Conservation (phyloP, 2,113 vertebrate genomes). For the Odobenus rosmarus region DNA sequence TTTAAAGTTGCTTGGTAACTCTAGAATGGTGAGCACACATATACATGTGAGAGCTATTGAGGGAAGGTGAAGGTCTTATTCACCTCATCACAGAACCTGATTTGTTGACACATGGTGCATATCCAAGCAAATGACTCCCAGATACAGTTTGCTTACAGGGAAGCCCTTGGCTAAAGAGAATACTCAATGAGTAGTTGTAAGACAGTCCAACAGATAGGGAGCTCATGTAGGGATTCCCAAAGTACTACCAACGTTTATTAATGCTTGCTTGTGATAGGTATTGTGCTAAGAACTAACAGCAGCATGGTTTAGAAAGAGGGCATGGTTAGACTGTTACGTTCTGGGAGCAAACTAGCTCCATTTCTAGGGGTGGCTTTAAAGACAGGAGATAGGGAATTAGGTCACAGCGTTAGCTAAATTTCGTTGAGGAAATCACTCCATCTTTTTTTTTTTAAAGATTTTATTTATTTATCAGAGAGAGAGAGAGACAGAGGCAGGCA, state of each 20-base stretch:
- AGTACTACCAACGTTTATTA: not conserved
- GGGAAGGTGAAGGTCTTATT: not conserved
- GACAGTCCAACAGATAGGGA: not conserved
- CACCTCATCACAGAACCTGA: not conserved
- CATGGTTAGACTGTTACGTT: not conserved
- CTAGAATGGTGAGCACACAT: not conserved
- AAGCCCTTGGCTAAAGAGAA: not conserved
- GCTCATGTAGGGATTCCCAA: not conserved
- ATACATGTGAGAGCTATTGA: not conserved
- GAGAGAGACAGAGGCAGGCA: too few species aligned
- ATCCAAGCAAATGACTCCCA: not conserved
- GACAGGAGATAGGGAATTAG: not conserved
- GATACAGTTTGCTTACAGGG: not conserved
- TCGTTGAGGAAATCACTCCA: not conserved
- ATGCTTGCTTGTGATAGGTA: not conserved
- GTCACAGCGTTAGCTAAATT: not conserved
- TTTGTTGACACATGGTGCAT: not conserved
- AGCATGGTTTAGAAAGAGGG: not conserved
- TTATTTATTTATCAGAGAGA: too few species aligned
- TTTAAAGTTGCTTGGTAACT: not conserved
- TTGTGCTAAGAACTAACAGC: not conserved
- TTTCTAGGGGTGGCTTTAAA: not conserved
- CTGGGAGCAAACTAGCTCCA: not conserved
- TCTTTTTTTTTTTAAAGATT: not conserved
- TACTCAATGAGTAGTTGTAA: not conserved